phyloP scores from a whole-genome alignment of 2,888 invertebrate species.

The Dorcus parallelipipedus region DNA sequence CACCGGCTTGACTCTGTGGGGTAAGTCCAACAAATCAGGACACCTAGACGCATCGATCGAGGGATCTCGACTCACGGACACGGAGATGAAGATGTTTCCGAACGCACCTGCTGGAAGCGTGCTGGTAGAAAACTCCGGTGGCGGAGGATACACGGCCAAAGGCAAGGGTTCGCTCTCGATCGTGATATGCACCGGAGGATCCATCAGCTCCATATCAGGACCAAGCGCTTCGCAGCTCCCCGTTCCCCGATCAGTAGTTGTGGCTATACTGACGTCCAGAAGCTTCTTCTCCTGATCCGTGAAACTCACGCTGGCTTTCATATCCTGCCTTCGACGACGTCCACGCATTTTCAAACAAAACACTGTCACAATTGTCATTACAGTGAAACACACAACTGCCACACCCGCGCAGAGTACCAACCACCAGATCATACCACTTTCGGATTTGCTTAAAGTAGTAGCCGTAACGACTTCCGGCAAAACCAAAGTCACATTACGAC shows the following conservation, averaged over 20 bases:
- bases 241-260: constrained; percentile 60
- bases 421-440: constrained; percentile 69
- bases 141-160: constrained; percentile 51
- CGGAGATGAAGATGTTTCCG: constrained; percentile 83
- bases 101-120: constrained; percentile 55
- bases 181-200: constrained; percentile 52
- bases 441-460: constrained; percentile 72
- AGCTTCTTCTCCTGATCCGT: constrained; percentile 87
- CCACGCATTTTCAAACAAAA: constrained; percentile 56
- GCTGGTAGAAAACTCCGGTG: constrained; percentile 60
- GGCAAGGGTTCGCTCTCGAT: constrained; percentile 51
- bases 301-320: constrained; percentile 77
- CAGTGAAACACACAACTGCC: constrained; percentile 59
- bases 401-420: constrained; percentile 70
- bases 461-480: constrained; percentile 70
- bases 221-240: constrained; percentile 58
- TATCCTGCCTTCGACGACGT: constrained; percentile 61
- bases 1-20: constrained; percentile 51
- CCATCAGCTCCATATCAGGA: constrained; percentile 55
- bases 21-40: constrained; percentile 75
- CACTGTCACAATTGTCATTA: constrained; percentile 59
- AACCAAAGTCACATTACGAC: constrained; percentile 62
- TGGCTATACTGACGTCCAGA: constrained; percentile 74
- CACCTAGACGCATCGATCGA: constrained; percentile 66
- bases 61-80: constrained; percentile 72